Conservation (phyloP, 2,888 invertebrate genomes). For the Gonocerus acuteangulatus region DNA sequence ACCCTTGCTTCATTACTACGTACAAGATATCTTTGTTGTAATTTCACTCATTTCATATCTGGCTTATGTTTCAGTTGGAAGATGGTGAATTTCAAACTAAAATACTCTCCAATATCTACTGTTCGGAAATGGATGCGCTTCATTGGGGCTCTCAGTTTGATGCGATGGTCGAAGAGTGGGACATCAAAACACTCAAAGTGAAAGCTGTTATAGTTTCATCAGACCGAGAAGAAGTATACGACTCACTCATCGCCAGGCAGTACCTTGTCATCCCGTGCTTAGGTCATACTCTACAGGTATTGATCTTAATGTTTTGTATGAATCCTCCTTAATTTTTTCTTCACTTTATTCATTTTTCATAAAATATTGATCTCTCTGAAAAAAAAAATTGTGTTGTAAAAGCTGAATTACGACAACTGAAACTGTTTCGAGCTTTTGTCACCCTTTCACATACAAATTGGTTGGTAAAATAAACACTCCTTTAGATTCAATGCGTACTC, state of each 20-base stretch:
- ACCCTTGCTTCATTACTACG: too few relatives aligned
- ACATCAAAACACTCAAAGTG: constrained; percentile 43
- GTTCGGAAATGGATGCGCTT: constrained; percentile 42
- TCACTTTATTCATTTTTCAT: neutral
- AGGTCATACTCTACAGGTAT: constrained; percentile 44
- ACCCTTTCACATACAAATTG: too few relatives aligned
- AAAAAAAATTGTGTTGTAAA: too few relatives aligned
- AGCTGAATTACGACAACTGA: too few relatives aligned
- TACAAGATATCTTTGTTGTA: too few relatives aligned
- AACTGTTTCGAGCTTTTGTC: too few relatives aligned
- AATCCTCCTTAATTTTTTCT: neutral
- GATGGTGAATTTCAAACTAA: constrained; percentile 44
- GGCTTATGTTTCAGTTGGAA: neutral
- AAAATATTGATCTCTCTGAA: neutral
- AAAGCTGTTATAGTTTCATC: constrained; percentile 45
- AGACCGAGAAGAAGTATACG: constrained; percentile 41
- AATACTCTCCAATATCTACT: constrained; percentile 45
- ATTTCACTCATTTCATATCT: too few relatives aligned
- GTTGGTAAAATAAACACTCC: too few relatives aligned
- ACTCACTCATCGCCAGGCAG: constrained; percentile 42
- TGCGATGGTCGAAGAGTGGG: constrained; percentile 44
- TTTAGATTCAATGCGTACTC: too few relatives aligned
- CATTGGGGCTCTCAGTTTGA: constrained; percentile 44
- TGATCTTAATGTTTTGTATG: too few relatives aligned
- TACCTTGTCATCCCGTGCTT: constrained; percentile 46